These are phyloP conservation scores for Nymphalis urticae DNA, from an alignment of 2,888 invertebrate species.

Conservation along the genomic window DNA sequence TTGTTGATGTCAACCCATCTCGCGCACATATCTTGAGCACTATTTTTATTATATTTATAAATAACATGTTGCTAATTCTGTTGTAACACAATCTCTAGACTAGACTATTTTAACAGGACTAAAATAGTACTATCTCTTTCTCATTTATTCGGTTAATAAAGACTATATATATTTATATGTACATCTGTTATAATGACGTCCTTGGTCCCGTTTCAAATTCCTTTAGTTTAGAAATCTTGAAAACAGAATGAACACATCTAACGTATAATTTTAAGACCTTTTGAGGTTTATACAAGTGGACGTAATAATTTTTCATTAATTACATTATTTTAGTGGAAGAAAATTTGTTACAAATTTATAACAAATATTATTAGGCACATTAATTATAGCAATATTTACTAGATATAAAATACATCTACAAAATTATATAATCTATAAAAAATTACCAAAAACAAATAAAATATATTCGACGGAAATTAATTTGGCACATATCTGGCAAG, in stretches of 20 bases:
- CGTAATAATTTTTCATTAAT: neutral
- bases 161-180: too few species aligned
- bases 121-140: too few species aligned
- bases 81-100: too few species aligned
- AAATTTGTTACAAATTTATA: conserved; percentile 4
- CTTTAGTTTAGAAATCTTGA: too few species aligned
- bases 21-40: conserved; percentile 62
- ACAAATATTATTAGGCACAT: conserved; percentile 6
- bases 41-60: conserved; percentile 10
- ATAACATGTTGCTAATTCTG: too few species aligned
- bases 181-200: too few species aligned
- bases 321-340: conserved; percentile 4
- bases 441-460: neutral
- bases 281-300: neutral
- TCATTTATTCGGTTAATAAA: too few species aligned
- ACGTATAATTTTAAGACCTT: too few species aligned
- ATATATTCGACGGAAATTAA: conserved; percentile 3
- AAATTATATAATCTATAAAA: neutral
- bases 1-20: conserved; percentile 48
- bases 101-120: too few species aligned
- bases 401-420: conserved; percentile 1
- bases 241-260: too few species aligned
- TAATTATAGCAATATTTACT: neutral
- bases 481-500: conserved; percentile 35
- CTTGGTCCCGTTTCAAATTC: too few species aligned